Evolutionary conservation across 92 coral and sea anemone species (phyloP).

Genomic region (Actinostola sp.): DNA sequence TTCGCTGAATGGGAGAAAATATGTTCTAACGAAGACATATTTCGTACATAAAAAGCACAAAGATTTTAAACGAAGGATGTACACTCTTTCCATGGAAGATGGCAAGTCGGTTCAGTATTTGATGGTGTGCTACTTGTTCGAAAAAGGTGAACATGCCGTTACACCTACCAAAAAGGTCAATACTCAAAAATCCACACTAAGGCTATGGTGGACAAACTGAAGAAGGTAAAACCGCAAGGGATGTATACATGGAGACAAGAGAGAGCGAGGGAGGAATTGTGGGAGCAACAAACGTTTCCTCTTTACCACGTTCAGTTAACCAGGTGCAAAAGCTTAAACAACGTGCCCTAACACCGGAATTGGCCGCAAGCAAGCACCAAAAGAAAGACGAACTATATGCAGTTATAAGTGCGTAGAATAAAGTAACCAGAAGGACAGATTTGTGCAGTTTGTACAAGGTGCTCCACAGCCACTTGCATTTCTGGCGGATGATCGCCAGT

Average conservation of each 20-base stretch:
- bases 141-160: slow-evolving; percentile 22
- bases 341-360: neutral
- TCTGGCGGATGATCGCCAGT: slow-evolving; percentile 18
- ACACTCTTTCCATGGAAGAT: neutral
- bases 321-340: slow-evolving; percentile 39
- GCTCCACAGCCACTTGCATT: slow-evolving; percentile 25
- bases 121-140: slow-evolving; percentile 31
- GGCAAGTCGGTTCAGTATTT: slow-evolving; percentile 4
- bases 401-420: slow-evolving; percentile 38
- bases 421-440: slow-evolving; percentile 1
- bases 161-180: slow-evolving; percentile 11
- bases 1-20: neutral
- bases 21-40: slow-evolving; percentile 19
- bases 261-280: slow-evolving; percentile 12
- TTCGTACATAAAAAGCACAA: slow-evolving; percentile 42
- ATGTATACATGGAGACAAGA: slow-evolving; percentile 27
- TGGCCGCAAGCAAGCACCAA: neutral
- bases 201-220: slow-evolving; percentile 21
- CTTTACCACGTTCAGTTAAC: slow-evolving; percentile 7
- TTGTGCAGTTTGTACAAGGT: slow-evolving; percentile 40
- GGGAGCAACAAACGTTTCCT: neutral
- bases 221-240: slow-evolving; percentile 18
- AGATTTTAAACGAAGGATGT: slow-evolving; percentile 26
- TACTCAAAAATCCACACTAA: slow-evolving; percentile 31
- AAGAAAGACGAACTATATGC: slow-evolving; percentile 46